Base-by-base conservation (phyloP, 1,140 invertebrate genomes). In the Zelostemma sp. region DNA sequence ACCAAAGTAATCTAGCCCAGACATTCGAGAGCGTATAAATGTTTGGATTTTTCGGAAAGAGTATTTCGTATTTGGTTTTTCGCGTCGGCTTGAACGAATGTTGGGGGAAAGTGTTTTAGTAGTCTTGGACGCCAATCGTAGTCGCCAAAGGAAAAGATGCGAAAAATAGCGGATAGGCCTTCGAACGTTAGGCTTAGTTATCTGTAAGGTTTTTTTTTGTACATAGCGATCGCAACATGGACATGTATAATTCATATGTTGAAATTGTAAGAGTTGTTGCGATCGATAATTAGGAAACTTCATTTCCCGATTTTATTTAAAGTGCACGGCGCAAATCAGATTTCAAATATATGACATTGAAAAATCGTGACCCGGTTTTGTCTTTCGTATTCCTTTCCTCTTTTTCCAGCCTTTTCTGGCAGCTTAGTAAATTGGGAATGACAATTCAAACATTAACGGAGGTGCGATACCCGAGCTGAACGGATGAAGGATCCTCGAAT, bases 181-280 rank as follows among this genome's bases (percentile, higher is more conserved):
- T 75, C 65, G 72, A 59, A 51, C 68, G 60, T 77, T 12, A 57
- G 55, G 66, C 62, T 69, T 48, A 74, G 67, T 43, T 60, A 65
- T 66, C 58, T 64, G 64, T 51, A 64, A 61, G 60, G 68, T 40
- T 76, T 75, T 76, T 68, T 80, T 79, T 79, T 83, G 79, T 82
- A 83, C 46, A 81, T 80, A 81, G 74, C 74, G 54, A 72, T 80
- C 82, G 80, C 82, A 84, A 76, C 31, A 84, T 80, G 81, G 21
- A 71, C 68, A 73, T 68, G 70, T 68, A 73, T 68, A 73, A 61
- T 58, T 68, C 54, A 61, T 71, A 72, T 61, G 68, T 68, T 68
- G 64, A 74, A 57, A 68, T 43, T 57, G 54, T 62, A 65, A 67
- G 70, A 73, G 68, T 74, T 74, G 69, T 74, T 65, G 68, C 63